Base-by-base conservation (phyloP, 2,113 vertebrate species). In the Raja brachyura region DNA sequence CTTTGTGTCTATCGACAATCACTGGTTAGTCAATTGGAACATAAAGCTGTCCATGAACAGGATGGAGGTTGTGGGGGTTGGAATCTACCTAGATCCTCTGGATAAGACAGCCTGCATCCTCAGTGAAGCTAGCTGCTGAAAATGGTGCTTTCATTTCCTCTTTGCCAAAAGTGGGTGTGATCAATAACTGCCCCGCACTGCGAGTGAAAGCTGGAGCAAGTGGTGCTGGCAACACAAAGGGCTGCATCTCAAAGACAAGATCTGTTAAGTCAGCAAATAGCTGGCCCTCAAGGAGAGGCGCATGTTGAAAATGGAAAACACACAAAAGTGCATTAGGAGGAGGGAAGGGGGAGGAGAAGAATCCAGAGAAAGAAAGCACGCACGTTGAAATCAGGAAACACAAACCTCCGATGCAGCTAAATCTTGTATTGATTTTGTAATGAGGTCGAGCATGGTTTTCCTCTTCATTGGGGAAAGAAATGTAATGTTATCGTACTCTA, bases 361-460 rank as follows among this genome's bases (percentile, higher is more conserved):
- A 20, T 28, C 28, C 18, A 48, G 66, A 33, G 66, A 7, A 90
- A 59, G 88, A 48, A 92, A 92, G 28, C 39, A 74, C 16, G 16
- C 22, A 54, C 25, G 0, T 73, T 33, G 18, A 22, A 18, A 48
- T 63, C 68, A 33, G 8, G 20, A 70, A 73, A 48, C 13, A 20
- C 73, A 68, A 73, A 31, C 88, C 31, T 73, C 31, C 10, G 66
- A 39, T 54, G 25, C 8, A 22, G 61, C 20, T 25, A 54, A 33
- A 28, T 92, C 39, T 39, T 20, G 22, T 92, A 74, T 92, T 92
- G 90, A 92, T 48, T 92, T 92, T 92, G 90, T 92, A 73, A 92
- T 92, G 63, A 68, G 66, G 63, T 33, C 31, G 6, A 20, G 86
- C 61, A 33, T 61, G 66, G 88, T 68, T 20, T 90, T 73, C 13